Percentiles rank a stretch among this genome's conserved stretches.
Conservation (phyloP, 2,797 vertebrate genomes). For the Acrossocheilus wenchowensis region DNA sequence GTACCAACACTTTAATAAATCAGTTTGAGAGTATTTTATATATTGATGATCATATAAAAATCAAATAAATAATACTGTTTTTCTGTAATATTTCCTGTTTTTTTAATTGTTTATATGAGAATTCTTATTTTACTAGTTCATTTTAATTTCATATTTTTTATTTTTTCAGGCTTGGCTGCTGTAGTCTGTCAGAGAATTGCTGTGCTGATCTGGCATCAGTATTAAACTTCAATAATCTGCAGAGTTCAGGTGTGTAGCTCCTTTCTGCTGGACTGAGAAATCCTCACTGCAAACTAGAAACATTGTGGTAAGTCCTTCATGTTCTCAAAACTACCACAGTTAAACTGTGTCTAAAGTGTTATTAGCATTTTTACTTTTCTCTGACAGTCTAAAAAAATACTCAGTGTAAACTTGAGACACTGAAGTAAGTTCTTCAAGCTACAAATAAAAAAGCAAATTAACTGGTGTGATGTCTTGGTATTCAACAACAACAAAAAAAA, state of each 20-base stretch:
- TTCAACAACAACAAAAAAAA: not conserved
- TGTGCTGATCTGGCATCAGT: conserved; percentile 33
- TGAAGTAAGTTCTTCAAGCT: not conserved
- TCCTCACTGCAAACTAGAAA: conserved; percentile 7
- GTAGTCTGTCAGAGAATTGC: conserved; percentile 3
- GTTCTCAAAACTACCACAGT: not conserved
- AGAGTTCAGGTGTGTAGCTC: not conserved
- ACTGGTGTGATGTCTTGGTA: not conserved
- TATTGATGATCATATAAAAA: not conserved
- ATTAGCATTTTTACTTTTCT: not conserved
- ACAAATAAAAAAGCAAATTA: not conserved
- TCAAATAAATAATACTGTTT: not conserved
- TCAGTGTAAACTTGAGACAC: not conserved
- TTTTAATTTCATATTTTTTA: not conserved
- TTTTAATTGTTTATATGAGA: not conserved
- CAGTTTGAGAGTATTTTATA: not conserved
- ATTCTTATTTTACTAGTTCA: not conserved
- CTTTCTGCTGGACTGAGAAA: not conserved
- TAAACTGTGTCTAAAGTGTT: not conserved
- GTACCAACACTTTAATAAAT: not conserved
- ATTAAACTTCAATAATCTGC: conserved; percentile 18
- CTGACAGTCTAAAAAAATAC: not conserved
- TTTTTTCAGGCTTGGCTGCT: conserved; percentile 25
- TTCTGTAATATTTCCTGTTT: not conserved
- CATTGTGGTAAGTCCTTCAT: not conserved